A percentile compares a stretch with the other conserved stretches of the same genome.
Conservation (phyloP, 2,888 invertebrate species). For the Poecilus cupreus region DNA sequence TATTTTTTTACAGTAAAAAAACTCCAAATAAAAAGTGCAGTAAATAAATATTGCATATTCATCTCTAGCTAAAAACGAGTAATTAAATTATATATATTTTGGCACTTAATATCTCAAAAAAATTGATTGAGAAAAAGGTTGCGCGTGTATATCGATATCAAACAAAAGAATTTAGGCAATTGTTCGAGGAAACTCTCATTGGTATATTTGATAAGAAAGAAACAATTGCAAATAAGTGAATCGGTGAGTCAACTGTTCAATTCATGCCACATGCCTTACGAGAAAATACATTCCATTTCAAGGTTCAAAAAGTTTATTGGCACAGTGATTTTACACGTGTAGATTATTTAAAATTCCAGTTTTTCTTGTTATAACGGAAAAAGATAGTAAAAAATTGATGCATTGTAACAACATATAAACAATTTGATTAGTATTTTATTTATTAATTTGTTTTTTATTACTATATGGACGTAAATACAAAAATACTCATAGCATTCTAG, state of each 20-base stretch:
- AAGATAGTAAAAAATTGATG: no score
- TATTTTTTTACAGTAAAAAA: no score
- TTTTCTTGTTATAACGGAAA: background rate
- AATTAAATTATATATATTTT: no score
- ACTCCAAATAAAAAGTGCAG: no score
- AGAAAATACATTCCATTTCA: constrained; percentile 22
- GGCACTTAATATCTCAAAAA: no score
- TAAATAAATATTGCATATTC: no score
- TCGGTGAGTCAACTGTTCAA: background rate
- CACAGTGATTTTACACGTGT: constrained; percentile 19
- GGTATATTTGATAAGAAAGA: constrained; percentile 11
- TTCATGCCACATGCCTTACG: background rate
- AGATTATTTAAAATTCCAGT: background rate
- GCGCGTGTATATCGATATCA: no score
- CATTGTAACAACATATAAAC: background rate
- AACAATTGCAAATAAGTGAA: constrained; percentile 12
- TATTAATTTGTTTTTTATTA: background rate
- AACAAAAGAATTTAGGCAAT: background rate
- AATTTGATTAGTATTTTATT: background rate
- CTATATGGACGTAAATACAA: no score
- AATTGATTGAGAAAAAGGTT: no score
- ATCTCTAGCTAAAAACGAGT: no score
- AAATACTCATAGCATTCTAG: no score
- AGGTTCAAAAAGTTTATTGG: constrained; percentile 36
- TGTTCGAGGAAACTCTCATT: background rate